Evolutionary conservation across 2,113 vertebrate genomes (phyloP).

Genomic region (Morone saxatilis): DNA sequence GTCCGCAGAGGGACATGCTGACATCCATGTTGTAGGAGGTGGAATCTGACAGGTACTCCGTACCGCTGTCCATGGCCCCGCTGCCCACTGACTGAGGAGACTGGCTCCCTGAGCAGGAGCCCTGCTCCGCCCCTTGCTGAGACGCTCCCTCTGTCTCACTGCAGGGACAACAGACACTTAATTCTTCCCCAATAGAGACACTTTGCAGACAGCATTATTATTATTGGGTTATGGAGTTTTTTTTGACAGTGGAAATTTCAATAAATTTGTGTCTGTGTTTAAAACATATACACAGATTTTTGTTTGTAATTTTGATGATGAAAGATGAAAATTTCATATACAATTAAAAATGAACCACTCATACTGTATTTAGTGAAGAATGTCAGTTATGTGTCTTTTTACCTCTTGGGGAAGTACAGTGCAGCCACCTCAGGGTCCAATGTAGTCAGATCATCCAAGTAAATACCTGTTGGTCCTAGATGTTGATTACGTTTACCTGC

Average conservation of each 20-base stretch:
- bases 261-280: too few species aligned
- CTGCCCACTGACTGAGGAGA: constrained; percentile 81
- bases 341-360: too few species aligned
- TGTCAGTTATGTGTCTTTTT: constrained; percentile 1
- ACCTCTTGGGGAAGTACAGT: constrained; percentile 91
- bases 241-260: too few species aligned
- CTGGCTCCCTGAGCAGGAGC: constrained; percentile 74
- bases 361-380: background rate
- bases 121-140: constrained; percentile 74
- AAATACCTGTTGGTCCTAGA: constrained; percentile 87
- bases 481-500: constrained; percentile 85
- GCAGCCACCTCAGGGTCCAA: constrained; percentile 86
- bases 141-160: constrained; percentile 83
- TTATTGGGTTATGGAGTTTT: background rate
- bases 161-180: constrained; percentile 7
- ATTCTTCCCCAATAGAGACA: background rate
- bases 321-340: too few species aligned
- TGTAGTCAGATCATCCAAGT: constrained; percentile 87
- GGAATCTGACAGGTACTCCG: constrained; percentile 77
- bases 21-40: constrained; percentile 78
- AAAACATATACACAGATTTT: too few species aligned
- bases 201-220: background rate
- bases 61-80: constrained; percentile 77
- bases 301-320: too few species aligned
- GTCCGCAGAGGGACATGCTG: constrained; percentile 92